A percentile compares a stretch with the other conserved stretches of the same genome.
phyloP scores from a whole-genome alignment of 2,888 invertebrate genomes.

The Vesta saturnalis region DNA sequence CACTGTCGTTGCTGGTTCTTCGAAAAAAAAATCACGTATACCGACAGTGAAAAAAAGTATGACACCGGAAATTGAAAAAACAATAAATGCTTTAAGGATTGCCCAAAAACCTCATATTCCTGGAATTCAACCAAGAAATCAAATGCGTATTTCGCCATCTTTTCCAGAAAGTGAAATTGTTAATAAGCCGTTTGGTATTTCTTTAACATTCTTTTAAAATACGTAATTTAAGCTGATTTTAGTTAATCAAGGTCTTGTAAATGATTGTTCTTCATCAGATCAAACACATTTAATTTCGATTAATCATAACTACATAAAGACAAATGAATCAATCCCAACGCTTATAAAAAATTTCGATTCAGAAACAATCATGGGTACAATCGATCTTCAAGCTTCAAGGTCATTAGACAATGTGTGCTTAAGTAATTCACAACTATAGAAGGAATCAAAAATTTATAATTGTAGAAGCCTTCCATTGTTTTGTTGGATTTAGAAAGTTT shows the following conservation, averaged over 20 bases:
- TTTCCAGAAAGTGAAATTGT: not conserved
- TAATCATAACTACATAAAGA: not conserved
- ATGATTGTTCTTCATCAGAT: not conserved
- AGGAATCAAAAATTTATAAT: not conserved
- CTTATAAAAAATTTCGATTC: not conserved
- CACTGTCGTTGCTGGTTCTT: no score
- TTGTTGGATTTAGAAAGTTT: not conserved
- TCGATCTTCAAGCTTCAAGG: not conserved
- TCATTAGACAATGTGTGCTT: not conserved
- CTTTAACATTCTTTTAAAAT: not conserved
- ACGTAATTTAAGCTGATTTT: not conserved
- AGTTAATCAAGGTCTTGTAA: not conserved
- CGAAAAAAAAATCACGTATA: not conserved
- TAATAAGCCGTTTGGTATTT: not conserved
- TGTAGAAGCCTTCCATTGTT: not conserved
- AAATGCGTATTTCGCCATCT: conserved; percentile 11
- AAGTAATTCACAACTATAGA: not conserved
- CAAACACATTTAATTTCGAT: no score
- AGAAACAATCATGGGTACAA: not conserved
- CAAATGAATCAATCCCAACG: not conserved
- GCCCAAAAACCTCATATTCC: conserved; percentile 33
- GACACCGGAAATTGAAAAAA: conserved; percentile 32
- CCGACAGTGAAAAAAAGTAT: conserved; percentile 11
- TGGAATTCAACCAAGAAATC: conserved; percentile 28
- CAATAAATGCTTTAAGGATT: conserved; percentile 35